Evolutionary conservation across 2,113 vertebrate genomes (phyloP), one percentile per base, ranked within the genome.

Genomic region (Motacilla tschutschensis): DNA sequence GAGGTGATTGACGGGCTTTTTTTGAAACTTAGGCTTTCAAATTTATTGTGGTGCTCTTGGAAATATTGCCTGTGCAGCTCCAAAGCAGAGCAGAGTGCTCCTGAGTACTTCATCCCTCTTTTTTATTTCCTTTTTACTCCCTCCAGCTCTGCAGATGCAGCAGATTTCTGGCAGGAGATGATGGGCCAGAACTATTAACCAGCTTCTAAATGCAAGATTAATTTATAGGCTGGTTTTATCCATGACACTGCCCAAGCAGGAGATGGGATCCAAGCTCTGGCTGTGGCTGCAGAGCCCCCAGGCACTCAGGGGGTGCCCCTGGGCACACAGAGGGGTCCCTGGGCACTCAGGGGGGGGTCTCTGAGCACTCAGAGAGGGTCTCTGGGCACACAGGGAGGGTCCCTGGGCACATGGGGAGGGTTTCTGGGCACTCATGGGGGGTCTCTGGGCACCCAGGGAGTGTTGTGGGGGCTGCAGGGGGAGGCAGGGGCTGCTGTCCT

Each of bases 91-190:
- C 82, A 64, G 78, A 86, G 63, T 78, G 80, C 80, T 93, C 43
- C 50, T 1, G 6, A 90, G 74, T 6, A 47, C 84, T 65, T 24
- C 81, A 25, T 83, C 60, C 62, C 74, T 86, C 58, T 73, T 60
- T n/a, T 66, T 81, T 80, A 60, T 88, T 92, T 83, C 66, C 71
- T 26, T 88, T 89, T 59, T 28, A 58, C 71, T 84, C 75, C 66
- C 58, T 74, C 16, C 3, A 94, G 85, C 89, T 92, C 81, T 90
- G 87, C 85, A 88, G 78, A 84, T 44, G 85, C 91, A 93, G 89
- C 91, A 91, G 51, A 85, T 93, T 86, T 80, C 84, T 93, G 87
- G 84, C 87, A 88, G 89, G 24, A 74, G 84, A 63, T 77, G 93
- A 77, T 66, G 78, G 91, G 44, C 73, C 87, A 85, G 73, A 66